Conservation (phyloP, 2,888 invertebrate species). For the Caenorhabditis afra region DNA sequence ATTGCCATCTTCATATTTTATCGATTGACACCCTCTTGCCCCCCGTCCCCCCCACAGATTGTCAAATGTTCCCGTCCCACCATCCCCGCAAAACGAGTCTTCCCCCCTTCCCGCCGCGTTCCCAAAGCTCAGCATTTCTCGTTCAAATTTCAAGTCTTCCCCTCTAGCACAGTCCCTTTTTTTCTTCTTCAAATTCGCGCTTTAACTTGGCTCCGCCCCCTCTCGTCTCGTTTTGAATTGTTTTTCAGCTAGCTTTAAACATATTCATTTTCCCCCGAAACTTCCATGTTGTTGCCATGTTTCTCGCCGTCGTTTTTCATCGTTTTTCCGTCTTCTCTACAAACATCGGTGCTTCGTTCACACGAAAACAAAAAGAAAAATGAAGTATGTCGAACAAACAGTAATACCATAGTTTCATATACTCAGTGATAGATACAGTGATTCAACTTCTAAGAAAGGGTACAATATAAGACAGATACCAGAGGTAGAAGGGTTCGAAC, state of each 20-base stretch:
- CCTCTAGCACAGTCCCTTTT: no score
- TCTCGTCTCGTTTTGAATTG: slow-evolving; percentile 1
- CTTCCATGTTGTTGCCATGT: slow-evolving; percentile 20
- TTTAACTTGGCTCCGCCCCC: slow-evolving; percentile 5
- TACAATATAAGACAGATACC: no score
- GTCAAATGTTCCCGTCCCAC: no score
- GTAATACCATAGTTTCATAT: background rate
- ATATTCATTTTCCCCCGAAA: background rate
- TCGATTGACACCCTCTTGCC: slow-evolving; percentile 11
- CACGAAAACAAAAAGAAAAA: background rate
- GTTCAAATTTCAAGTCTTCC: slow-evolving; percentile 12
- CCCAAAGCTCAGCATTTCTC: slow-evolving; percentile 36
- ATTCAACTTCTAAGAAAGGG: no score
- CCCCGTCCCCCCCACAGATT: slow-evolving; percentile 1
- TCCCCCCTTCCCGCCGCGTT: background rate
- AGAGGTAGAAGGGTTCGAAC: background rate
- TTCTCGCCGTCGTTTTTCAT: slow-evolving; percentile 28
- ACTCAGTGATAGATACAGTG: no score
- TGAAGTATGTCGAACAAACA: background rate
- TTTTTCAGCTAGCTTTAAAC: slow-evolving; percentile 28
- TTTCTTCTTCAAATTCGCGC: slow-evolving; percentile 8
- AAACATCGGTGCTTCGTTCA: background rate
- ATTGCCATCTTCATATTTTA: slow-evolving; percentile 14
- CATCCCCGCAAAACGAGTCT: slow-evolving; percentile 24
- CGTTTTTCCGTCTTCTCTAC: slow-evolving; percentile 4